Percentiles rank a stretch among this genome's conserved stretches.
These are phyloP conservation scores for Scolopax bukidnonensis DNA, from an alignment of 2,797 vertebrate genomes.

Conservation along the genomic window DNA sequence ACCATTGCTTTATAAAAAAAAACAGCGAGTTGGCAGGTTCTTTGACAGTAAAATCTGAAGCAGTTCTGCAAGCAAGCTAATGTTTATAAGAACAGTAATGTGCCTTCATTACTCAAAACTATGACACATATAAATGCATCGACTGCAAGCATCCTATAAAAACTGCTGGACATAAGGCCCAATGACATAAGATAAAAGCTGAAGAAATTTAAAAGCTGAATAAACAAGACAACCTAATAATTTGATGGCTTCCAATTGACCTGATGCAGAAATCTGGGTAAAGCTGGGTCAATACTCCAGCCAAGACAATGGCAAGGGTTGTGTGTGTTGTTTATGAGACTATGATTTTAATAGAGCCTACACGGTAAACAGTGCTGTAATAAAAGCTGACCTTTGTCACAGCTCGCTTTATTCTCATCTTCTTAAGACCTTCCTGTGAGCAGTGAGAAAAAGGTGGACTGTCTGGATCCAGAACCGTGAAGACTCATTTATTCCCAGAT, in stretches of 20 bases:
- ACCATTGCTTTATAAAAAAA: neutral
- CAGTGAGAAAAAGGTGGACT: neutral
- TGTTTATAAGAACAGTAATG: neutral
- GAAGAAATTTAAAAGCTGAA: neutral
- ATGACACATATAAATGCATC: neutral
- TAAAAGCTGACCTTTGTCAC: neutral
- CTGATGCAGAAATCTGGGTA: neutral
- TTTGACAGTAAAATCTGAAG: neutral
- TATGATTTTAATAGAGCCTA: neutral
- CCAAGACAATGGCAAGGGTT: neutral
- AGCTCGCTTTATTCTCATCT: neutral
- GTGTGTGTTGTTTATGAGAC: neutral
- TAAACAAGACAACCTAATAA: neutral
- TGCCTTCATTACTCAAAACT: neutral
- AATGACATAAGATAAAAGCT: neutral
- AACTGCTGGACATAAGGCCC: neutral
- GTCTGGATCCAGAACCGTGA: neutral
- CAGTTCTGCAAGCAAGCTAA: neutral
- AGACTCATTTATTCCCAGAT: neutral
- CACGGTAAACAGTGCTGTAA: neutral
- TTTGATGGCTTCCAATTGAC: neutral
- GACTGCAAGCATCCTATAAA: neutral
- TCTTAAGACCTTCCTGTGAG: neutral
- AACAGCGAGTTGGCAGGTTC: neutral
- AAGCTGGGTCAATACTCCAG: neutral